phyloP scores from a whole-genome alignment of 2,113 vertebrate species.

The Leucosticte australis region DNA sequence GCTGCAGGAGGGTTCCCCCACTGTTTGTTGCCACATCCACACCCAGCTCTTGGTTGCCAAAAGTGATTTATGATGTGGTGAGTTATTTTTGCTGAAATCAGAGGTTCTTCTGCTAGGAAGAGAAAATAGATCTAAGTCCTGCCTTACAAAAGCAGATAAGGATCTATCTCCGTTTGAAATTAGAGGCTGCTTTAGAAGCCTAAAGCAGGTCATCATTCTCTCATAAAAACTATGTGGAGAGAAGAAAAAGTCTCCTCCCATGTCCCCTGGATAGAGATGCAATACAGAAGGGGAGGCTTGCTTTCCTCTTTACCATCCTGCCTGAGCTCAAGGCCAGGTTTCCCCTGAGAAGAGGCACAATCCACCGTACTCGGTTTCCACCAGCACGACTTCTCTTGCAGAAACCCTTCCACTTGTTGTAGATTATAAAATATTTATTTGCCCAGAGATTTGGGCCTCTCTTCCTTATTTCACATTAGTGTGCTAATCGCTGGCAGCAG shows the following conservation, averaged over 20 bases:
- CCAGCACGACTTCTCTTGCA: not conserved
- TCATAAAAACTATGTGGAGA: not conserved
- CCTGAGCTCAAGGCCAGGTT: slow-evolving; percentile 34
- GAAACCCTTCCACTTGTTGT: slow-evolving; percentile 48
- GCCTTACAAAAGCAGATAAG: not conserved
- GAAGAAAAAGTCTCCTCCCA: not conserved
- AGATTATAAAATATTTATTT: slow-evolving; percentile 61
- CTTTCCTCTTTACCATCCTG: not conserved
- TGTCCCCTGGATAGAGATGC: not conserved
- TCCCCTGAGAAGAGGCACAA: slow-evolving; percentile 3
- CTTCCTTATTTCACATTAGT: slow-evolving; percentile 55
- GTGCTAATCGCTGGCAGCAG: slow-evolving; percentile 47
- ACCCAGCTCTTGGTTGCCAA: not conserved
- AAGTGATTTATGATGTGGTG: not conserved
- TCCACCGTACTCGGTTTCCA: not conserved
- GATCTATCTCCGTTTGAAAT: not conserved
- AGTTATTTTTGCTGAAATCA: slow-evolving; percentile 14
- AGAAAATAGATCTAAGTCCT: not conserved
- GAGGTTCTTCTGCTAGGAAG: not conserved
- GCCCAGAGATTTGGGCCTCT: slow-evolving; percentile 44
- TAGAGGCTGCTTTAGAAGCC: not conserved
- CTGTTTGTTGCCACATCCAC: not conserved
- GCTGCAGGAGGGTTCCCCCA: not conserved
- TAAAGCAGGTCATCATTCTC: slow-evolving; percentile 18
- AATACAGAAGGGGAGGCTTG: not conserved